These are phyloP conservation scores for Dermatemys mawii DNA, from an alignment of 2,113 vertebrate species.

Conservation along the genomic window DNA sequence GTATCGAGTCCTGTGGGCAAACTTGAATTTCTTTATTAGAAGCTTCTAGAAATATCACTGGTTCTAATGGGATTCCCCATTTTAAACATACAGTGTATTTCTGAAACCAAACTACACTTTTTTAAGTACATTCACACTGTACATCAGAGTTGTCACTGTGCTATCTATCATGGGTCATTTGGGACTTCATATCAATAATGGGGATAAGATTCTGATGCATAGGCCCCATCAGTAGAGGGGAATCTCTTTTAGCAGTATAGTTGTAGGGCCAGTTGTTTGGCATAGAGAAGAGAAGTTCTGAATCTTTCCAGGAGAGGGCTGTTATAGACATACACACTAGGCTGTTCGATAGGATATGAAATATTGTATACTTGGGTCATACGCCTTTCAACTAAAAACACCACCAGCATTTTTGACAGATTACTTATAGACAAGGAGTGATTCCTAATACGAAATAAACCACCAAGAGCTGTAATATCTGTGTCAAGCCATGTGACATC, in stretches of 20 bases:
- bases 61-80: not conserved
- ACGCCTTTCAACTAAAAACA: not conserved
- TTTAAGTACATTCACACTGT: not conserved
- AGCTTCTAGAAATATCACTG: not conserved
- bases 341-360: fast-evolving
- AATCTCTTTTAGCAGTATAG: not conserved
- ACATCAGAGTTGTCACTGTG: not conserved
- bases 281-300: not conserved
- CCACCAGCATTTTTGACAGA: fast-evolving
- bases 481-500: not conserved
- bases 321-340: fast-evolving
- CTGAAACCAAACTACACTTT: not conserved
- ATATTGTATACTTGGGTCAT: not conserved
- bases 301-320: not conserved
- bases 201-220: not conserved
- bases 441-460: not conserved
- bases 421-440: fast-evolving
- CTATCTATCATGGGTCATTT: not conserved
- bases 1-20: not conserved
- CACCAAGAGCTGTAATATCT: not conserved
- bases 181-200: not conserved
- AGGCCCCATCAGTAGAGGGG: not conserved
- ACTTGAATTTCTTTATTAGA: not conserved
- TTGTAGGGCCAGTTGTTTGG: fast-evolving
- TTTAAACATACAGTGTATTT: not conserved